Evolutionary conservation across 2,113 vertebrate species (phyloP).

Genomic region (Miniopterus natalensis): DNA sequence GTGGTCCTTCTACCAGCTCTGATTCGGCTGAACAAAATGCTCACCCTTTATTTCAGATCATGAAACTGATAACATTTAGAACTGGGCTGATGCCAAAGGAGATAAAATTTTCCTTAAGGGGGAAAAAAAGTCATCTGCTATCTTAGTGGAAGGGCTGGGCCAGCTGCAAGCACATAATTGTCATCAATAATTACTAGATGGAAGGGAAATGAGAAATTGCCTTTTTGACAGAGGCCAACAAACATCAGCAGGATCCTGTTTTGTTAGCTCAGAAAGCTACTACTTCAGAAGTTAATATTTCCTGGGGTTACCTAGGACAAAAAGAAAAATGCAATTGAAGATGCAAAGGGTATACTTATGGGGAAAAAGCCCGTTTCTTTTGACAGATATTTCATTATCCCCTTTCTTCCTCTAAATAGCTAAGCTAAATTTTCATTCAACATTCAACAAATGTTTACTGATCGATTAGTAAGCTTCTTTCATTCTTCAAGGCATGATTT

Average conservation of each 20-base stretch:
- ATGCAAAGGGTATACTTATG: neutral
- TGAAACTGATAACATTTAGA: conserved; percentile 66
- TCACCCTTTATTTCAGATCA: conserved; percentile 63
- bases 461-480: neutral
- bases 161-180: conserved; percentile 10
- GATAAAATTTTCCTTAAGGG: conserved; percentile 14
- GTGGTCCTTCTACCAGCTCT: neutral
- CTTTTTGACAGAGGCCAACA: neutral
- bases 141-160: neutral
- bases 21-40: neutral
- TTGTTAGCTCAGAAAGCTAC: neutral
- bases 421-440: neutral
- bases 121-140: neutral
- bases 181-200: conserved; percentile 51
- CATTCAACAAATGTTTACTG: conserved; percentile 1
- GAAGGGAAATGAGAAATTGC: conserved; percentile 51
- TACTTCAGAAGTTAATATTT: neutral
- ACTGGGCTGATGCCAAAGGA: conserved; percentile 30
- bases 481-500: neutral
- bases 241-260: neutral
- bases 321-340: neutral
- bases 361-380: neutral
- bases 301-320: neutral
- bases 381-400: neutral
- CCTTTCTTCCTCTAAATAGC: neutral